These are phyloP conservation scores for Thysanoteuthis rhombus DNA, from an alignment of 2,888 invertebrate genomes.

Conservation along the genomic window DNA sequence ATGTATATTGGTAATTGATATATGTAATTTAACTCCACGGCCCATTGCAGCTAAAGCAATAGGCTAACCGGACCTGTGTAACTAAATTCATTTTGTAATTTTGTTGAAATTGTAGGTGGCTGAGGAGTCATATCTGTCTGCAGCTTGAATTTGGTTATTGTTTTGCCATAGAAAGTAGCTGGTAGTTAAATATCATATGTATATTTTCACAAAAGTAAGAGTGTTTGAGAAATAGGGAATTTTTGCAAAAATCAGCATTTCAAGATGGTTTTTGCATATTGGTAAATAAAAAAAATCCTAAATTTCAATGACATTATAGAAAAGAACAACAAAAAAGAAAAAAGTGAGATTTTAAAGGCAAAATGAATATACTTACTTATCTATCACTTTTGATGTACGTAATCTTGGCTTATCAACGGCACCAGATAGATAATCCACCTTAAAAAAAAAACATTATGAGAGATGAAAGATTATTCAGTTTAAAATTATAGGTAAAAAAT, in stretches of 20 bases:
- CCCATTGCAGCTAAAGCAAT: background rate
- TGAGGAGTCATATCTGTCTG: background rate
- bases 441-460: slow-evolving; percentile 32
- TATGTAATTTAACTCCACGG: background rate
- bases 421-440: slow-evolving; percentile 75
- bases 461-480: background rate
- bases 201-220: background rate
- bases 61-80: background rate
- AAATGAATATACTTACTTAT: slow-evolving; percentile 71
- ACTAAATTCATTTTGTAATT: background rate
- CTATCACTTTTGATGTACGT: slow-evolving; percentile 93
- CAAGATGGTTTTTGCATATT: background rate
- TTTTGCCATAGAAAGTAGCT: background rate
- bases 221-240: background rate
- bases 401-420: slow-evolving; percentile 87
- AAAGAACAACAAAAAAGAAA: background rate
- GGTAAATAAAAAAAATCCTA: background rate
- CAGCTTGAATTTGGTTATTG: background rate
- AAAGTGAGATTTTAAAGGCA: background rate
- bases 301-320: background rate
- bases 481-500: background rate
- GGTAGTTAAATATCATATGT: background rate
- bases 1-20: too few species aligned
- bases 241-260: background rate
- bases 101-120: background rate